Evolutionary conservation across 1,140 invertebrate genomes (phyloP), one percentile per base, ranked within the genome.

Genomic region (Dysdera silvatica): DNA sequence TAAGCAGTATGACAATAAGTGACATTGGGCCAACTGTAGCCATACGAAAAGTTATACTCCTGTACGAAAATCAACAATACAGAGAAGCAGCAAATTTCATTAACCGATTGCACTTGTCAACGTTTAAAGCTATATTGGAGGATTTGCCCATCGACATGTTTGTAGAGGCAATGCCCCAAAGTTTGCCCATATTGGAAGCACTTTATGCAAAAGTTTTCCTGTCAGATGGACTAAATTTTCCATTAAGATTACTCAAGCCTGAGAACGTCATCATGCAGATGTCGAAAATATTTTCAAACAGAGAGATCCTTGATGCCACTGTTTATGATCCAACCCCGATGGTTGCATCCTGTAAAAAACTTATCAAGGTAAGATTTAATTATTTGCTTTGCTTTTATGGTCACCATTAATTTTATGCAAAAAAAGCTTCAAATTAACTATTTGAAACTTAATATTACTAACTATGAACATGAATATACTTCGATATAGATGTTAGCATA

Each of bases 131-230:
- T 6, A 85, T 89, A 16, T 60, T 82, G 16, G 57, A 71, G 40
- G 89, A 94, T 65, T 77, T 95, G 57, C 91, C 91, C 0, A 80
- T 93, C 20, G 91, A 94, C 72, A 77, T 91, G 66, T 81, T 95
- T 67, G 84, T 93, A 26, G 90, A 94, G 68, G 83, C 88, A 3
- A 80, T 95, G 75, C 91, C 91, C 2, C 85, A 90, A 72, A 89
- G 87, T 49, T 81, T 92, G 1, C 85, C 87, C 65, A 79, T 95
- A 37, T 76, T 95, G 45, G 91, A 95, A 74, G 87, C 89, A 0
- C 80, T 95, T 0, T 88, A 91, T 70, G 83, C 84, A 61, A 88
- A 89, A 82, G 77, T 81, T 14, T 71, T 70, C 53, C 73, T 82
- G 20, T 76, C 76, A 16, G 76, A 76, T 45, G 71, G 71, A 4